A percentile compares a stretch with the other conserved stretches of the same genome.
Conservation (phyloP, 1,140 invertebrate species). For the Dinoponera quadriceps region DNA sequence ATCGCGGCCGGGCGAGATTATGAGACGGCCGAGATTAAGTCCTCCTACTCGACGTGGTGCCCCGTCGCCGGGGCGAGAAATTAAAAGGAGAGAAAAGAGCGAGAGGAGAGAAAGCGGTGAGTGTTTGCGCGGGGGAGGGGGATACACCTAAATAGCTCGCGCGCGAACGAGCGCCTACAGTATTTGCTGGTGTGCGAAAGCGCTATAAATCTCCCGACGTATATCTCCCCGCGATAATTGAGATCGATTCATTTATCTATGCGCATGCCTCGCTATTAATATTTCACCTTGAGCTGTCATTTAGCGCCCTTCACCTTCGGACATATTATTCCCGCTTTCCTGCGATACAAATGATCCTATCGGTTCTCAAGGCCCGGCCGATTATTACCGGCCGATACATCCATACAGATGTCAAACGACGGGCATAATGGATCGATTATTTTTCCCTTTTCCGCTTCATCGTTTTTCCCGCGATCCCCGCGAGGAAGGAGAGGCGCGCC, state of each 20-base stretch:
- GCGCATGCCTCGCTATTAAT: constrained; percentile 35
- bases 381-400: constrained; percentile 47
- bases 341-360: constrained; percentile 45
- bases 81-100: neutral
- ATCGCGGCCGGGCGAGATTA: neutral
- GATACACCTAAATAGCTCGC: too few relatives aligned
- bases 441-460: constrained; percentile 13
- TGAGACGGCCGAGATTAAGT: constrained; percentile 28
- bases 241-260: constrained; percentile 55
- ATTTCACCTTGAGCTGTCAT: constrained; percentile 51
- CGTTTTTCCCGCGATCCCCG: constrained; percentile 1
- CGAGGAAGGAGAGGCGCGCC: neutral
- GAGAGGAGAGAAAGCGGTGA: neutral
- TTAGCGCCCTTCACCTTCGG: constrained; percentile 47
- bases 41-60: neutral
- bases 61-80: neutral
- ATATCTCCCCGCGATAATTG: constrained; percentile 38
- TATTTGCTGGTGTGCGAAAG: neutral
- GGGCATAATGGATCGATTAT: constrained; percentile 36
- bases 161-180: too few relatives aligned
- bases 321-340: constrained; percentile 31
- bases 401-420: constrained; percentile 52
- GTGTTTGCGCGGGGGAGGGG: too few relatives aligned
- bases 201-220: neutral
- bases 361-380: constrained; percentile 30